Evolutionary conservation across 2,888 invertebrate genomes (phyloP), one percentile per base, ranked within the genome.

Genomic region (Therioaphis trifolii): DNA sequence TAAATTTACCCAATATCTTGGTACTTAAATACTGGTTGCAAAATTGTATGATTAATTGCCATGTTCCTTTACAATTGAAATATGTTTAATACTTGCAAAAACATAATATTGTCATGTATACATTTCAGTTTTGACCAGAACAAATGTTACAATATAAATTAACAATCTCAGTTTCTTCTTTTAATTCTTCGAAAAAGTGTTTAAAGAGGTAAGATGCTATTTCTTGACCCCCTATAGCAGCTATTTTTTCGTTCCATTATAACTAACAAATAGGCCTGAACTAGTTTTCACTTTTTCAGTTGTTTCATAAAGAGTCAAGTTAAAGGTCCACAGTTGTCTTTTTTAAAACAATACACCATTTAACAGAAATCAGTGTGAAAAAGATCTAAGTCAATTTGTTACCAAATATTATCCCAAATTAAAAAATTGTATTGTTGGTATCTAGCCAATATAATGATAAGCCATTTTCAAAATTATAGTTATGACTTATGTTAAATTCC

Each of bases 331-430:
- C 3, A 82, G 69, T 74, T 85, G 82, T 40, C 82, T 80, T 21
- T 85, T 85, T 18, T 84, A 84, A 84, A 84, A 79, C 21, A 79
- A 84, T 69, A 80, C 55, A 35, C 85, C 82, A 40, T 72, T 82
- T 18, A 55, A 29, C 58, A 82, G 69, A n/a, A 55, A n/a, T n/a
- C n/a, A n/a, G n/a, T n/a, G n/a, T n/a, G n/a, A n/a, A n/a, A n/a
- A n/a, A n/a, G n/a, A n/a, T n/a, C n/a, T n/a, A n/a, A n/a, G n/a
- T n/a, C n/a, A n/a, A n/a, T n/a, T n/a, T n/a, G n/a, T n/a, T n/a
- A n/a, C n/a, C n/a, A n/a, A n/a, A n/a, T n/a, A n/a, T 46, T 46
- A 46, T 69, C 46, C 46, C 43, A 14, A 46, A 69, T 69, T 24
- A 46, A 69, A 46, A 18, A 43, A 69, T 69, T 46, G 69, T 5